Percentiles rank a stretch among this genome's conserved stretches.
phyloP scores from a whole-genome alignment of 1,140 invertebrate genomes.

The Sinella curviseta region DNA sequence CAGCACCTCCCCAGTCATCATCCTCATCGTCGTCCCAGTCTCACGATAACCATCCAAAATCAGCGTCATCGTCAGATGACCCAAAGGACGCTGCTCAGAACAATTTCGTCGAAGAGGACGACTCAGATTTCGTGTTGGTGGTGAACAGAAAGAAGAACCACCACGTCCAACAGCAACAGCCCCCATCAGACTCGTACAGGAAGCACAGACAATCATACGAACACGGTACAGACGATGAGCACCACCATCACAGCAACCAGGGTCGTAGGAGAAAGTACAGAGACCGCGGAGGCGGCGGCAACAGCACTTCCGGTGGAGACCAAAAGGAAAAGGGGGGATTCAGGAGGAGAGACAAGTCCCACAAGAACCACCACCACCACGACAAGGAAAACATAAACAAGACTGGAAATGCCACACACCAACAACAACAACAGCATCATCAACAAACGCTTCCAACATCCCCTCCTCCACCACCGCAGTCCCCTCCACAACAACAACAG shows the following conservation, averaged over 20 bases:
- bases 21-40: no score
- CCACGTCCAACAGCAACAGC: not conserved
- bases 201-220: not conserved
- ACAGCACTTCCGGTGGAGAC: no score
- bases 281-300: no score
- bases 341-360: not conserved
- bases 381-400: not conserved
- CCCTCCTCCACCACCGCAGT: not conserved
- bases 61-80: not conserved
- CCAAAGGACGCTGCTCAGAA: not conserved
- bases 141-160: conserved; percentile 1
- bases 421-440: not conserved
- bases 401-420: not conserved
- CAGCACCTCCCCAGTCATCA: not conserved
- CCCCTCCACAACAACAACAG: not conserved
- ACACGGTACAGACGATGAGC: not conserved
- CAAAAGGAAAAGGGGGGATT: not conserved
- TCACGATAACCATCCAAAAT: no score
- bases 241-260: not conserved
- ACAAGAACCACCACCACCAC: no score
- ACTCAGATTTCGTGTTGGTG: conserved; percentile 10
- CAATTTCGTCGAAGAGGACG: not conserved
- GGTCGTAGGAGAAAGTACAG: not conserved
- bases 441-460: not conserved
- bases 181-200: not conserved